Evolutionary conservation across 2,888 invertebrate species (phyloP).

Genomic region (Thysanoteuthis rhombus): DNA sequence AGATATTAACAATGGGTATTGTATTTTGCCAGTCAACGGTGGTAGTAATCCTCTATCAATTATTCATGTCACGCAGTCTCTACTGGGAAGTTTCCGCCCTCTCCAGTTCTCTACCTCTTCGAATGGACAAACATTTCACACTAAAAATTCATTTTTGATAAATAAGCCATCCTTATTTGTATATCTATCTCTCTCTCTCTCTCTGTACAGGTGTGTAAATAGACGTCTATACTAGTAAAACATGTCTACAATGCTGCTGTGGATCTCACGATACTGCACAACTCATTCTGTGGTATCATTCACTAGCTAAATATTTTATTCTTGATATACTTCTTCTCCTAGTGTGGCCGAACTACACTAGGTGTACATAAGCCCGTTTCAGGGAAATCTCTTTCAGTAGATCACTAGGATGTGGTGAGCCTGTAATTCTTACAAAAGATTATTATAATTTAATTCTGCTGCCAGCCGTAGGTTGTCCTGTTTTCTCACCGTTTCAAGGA

Average conservation of each 20-base stretch:
- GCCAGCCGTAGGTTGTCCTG: neutral
- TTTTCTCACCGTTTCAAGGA: neutral
- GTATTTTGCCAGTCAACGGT: conserved; percentile 57
- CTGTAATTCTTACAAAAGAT: neutral
- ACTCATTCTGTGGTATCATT: neutral
- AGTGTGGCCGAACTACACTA: neutral
- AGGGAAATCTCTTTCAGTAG: neutral
- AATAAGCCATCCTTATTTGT: neutral
- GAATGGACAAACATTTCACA: conserved; percentile 55
- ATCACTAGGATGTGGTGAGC: neutral
- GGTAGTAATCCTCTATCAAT: conserved; percentile 54
- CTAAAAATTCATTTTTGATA: conserved; percentile 58
- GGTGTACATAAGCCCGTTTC: no score
- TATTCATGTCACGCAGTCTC: conserved; percentile 61
- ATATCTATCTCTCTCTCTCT: neutral
- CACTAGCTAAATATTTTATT: neutral
- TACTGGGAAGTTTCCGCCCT: conserved; percentile 65
- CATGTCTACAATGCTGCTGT: neutral
- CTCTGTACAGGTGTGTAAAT: neutral
- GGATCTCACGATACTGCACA: neutral
- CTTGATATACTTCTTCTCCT: neutral
- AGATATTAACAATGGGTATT: conserved; percentile 60
- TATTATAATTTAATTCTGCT: neutral
- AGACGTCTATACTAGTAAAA: neutral
- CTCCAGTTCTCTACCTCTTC: conserved; percentile 58